These are phyloP conservation scores for Eristalis arbustorum DNA, from an alignment of 2,888 invertebrate genomes.

Conservation along the genomic window DNA sequence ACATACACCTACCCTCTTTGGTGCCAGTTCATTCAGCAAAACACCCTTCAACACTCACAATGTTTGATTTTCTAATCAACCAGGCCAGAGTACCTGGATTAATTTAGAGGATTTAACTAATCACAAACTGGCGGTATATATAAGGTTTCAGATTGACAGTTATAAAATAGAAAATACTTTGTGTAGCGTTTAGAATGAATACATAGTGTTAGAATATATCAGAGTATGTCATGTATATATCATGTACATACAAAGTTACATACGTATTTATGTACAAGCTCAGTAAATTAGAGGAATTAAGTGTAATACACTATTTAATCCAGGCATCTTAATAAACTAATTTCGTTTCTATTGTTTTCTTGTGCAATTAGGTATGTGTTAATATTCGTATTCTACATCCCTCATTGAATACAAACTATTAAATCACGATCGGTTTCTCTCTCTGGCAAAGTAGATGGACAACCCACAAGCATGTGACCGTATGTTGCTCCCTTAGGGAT, in stretches of 20 bases:
- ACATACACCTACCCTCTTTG: slow-evolving; percentile 17
- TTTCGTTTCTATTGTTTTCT: background rate
- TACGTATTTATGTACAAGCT: background rate
- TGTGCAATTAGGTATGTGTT: background rate
- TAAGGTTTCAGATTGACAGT: slow-evolving; percentile 67
- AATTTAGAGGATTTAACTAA: slow-evolving; percentile 67
- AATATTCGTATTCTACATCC: background rate
- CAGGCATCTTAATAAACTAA: too few species aligned
- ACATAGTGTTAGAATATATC: background rate
- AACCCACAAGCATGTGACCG: slow-evolving; percentile 50
- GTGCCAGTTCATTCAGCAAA: slow-evolving; percentile 42
- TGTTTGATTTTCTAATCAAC: slow-evolving; percentile 69
- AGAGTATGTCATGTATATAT: background rate
- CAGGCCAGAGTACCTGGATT: slow-evolving; percentile 61
- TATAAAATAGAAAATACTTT: slow-evolving; percentile 36
- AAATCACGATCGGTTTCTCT: background rate
- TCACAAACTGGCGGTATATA: slow-evolving; percentile 60
- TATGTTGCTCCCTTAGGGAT: slow-evolving; percentile 39
- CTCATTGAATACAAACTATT: background rate
- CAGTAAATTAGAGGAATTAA: background rate
- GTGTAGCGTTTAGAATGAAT: background rate
- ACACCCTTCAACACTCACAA: slow-evolving; percentile 47
- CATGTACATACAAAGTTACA: background rate
- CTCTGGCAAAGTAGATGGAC: background rate
- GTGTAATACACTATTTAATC: background rate